Percentiles rank a stretch among this genome's conserved stretches.
These are phyloP conservation scores for Chanos chanos DNA, from an alignment of 2,797 vertebrate genomes.

Conservation along the genomic window DNA sequence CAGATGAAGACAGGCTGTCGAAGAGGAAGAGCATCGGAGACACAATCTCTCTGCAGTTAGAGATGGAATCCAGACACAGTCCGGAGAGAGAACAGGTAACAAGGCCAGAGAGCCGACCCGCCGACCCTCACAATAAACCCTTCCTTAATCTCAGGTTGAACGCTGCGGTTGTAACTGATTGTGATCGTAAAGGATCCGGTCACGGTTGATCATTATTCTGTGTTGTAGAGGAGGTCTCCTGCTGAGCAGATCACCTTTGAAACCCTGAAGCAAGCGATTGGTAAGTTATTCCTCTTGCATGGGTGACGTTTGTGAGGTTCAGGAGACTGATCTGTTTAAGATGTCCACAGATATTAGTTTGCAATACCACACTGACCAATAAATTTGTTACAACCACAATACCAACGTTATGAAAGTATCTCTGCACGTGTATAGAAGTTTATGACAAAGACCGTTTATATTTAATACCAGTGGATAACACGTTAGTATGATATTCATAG, in stretches of 20 bases:
- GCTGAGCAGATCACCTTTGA: conserved; percentile 88
- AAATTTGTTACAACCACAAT: too few species aligned
- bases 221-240: conserved; percentile 68
- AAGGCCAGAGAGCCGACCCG: not conserved
- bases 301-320: not conserved
- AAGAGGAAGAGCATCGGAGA: conserved; percentile 88
- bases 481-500: too few species aligned
- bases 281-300: conserved; percentile 57
- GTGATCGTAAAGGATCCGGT: too few species aligned
- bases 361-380: too few species aligned
- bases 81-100: conserved; percentile 80
- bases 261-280: conserved; percentile 84
- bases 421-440: too few species aligned
- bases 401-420: too few species aligned
- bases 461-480: too few species aligned
- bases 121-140: not conserved
- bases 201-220: not conserved
- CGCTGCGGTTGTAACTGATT: not conserved
- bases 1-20: conserved; percentile 84
- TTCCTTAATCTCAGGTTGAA: not conserved
- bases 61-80: conserved; percentile 76
- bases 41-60: conserved; percentile 84
- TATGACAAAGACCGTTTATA: too few species aligned
- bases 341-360: too few species aligned
- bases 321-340: too few species aligned